Conservation (phyloP, 2,113 vertebrate species). For the Hippocampus comes region DNA sequence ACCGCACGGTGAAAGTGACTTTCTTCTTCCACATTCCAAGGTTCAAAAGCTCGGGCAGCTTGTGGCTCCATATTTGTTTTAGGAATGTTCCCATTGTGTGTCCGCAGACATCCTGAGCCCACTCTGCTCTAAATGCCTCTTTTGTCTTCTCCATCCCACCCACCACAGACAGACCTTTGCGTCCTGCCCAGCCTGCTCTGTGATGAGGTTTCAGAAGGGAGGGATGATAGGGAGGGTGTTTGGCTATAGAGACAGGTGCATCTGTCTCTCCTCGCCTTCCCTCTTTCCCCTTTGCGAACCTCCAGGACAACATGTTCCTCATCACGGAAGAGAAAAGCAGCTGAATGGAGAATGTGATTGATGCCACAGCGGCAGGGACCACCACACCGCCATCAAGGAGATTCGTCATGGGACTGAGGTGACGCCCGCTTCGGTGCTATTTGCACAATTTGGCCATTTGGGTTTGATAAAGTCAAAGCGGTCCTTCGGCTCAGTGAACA, state of each 20-base stretch:
- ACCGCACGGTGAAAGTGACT: constrained; percentile 37
- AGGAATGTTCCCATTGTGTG: constrained; percentile 78
- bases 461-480: not conserved
- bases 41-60: constrained; percentile 42
- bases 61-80: constrained; percentile 70
- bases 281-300: constrained; percentile 49
- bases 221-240: constrained; percentile 72
- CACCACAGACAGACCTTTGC: constrained; percentile 69
- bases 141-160: constrained; percentile 65
- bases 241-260: constrained; percentile 78
- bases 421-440: constrained; percentile 50
- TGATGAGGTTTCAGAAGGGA: constrained; percentile 66
- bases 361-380: constrained; percentile 58
- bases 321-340: constrained; percentile 46
- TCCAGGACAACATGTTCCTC: constrained; percentile 66
- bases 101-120: constrained; percentile 68
- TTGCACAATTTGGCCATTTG: constrained; percentile 23
- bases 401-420: constrained; percentile 53
- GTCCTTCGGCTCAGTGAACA: too few species aligned
- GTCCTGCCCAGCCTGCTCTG: constrained; percentile 46
- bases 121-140: constrained; percentile 72
- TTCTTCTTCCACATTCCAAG: constrained; percentile 21
- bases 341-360: constrained; percentile 70
- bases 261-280: constrained; percentile 61
- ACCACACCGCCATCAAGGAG: constrained; percentile 27